phyloP scores from a whole-genome alignment of 2,888 invertebrate species.

The Drosophila greeni region DNA sequence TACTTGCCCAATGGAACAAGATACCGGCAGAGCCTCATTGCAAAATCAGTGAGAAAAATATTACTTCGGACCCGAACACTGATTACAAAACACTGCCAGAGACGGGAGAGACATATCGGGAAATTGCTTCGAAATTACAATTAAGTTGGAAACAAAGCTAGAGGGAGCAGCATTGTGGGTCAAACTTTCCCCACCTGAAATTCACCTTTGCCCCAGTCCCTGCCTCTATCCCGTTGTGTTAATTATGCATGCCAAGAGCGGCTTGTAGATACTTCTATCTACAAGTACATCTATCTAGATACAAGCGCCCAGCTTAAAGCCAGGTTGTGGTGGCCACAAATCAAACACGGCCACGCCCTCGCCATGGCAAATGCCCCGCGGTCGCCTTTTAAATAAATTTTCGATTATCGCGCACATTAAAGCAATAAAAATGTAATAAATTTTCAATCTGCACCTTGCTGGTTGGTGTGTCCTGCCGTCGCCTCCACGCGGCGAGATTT shows the following conservation, averaged over 20 bases:
- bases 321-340: conserved; percentile 50
- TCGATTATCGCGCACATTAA: conserved; percentile 74
- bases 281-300: conserved; percentile 3
- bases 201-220: conserved; percentile 2
- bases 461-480: neutral
- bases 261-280: conserved; percentile 39
- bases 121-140: conserved; percentile 38
- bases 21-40: neutral
- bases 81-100: conserved; percentile 27
- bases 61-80: neutral
- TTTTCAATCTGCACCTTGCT: conserved; percentile 68
- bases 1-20: neutral
- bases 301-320: conserved; percentile 21
- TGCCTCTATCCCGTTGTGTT: conserved; percentile 11
- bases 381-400: conserved; percentile 67
- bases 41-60: conserved; percentile 3
- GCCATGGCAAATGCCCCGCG: conserved; percentile 18
- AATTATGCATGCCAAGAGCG: conserved; percentile 49
- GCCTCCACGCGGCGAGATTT: conserved; percentile 49
- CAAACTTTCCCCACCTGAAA: conserved; percentile 2
- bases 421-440: conserved; percentile 75
- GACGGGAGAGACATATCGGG: conserved; percentile 6
- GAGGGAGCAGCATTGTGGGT: conserved; percentile 20
- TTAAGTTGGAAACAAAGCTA: conserved; percentile 20
- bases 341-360: conserved; percentile 39